Conservation (phyloP, 2,113 vertebrate species). For the Drymodes brunneopygia region DNA sequence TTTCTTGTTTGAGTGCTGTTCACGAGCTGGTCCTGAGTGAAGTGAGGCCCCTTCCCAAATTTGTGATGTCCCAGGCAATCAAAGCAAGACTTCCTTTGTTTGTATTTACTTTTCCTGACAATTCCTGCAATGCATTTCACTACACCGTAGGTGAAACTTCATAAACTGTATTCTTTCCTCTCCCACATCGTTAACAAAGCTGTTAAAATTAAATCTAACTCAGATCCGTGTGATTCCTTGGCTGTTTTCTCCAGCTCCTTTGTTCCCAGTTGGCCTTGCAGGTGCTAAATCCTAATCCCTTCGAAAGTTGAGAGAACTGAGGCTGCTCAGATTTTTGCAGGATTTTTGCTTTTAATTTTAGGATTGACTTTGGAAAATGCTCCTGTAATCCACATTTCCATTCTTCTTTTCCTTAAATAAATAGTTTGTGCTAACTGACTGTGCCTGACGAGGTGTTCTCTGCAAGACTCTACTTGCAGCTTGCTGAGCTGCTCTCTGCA, state of each 20-base stretch:
- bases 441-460: not conserved
- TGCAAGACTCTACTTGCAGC: not conserved
- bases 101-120: not conserved
- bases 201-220: not conserved
- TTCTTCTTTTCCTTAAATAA: conserved; percentile 31
- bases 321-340: not conserved
- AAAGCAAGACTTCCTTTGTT: not conserved
- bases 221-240: not conserved
- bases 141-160: not conserved
- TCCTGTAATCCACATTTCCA: not conserved
- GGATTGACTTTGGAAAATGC: not conserved
- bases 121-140: not conserved
- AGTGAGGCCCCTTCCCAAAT: not conserved
- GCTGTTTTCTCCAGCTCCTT: not conserved
- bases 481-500: not conserved
- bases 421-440: not conserved
- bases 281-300: not conserved
- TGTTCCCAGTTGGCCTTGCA: not conserved
- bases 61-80: not conserved
- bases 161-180: not conserved
- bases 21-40: not conserved
- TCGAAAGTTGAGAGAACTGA: not conserved
- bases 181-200: not conserved
- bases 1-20: not conserved
- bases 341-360: not conserved